Evolutionary conservation across 2,888 invertebrate genomes (phyloP), one percentile per base, ranked within the genome.

Genomic region (Sesia bembeciformis): DNA sequence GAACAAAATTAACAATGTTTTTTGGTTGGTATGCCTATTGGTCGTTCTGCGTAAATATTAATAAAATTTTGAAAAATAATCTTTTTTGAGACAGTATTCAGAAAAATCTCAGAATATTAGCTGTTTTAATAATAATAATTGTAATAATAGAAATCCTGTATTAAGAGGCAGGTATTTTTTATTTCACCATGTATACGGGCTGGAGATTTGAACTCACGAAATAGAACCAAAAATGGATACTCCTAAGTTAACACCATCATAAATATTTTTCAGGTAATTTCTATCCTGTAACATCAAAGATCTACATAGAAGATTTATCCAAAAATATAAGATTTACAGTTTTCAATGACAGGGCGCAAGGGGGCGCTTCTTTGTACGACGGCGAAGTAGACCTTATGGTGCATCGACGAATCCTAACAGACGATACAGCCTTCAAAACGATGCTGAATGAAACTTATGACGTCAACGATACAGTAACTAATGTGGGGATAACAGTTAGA

Each of bases 251-350:
- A 23, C 23, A 23, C 23, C 2, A 2, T 23, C 23, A 23, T 41
- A 2, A 41, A 41, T 41, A 8, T 40, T 52, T 60, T 57, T 4
- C 68, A 56, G 95, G 81, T 39, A 99, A 99, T 78, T 96, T 96
- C 74, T 98, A 97, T 74, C 99, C 99, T 0, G 91, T 99, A 0
- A 97, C 96, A 39, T 93, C 95, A 0, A 93, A 94, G 71, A 95
- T 98, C 43, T 90, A 91, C 49, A 82, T 96, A 3, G 90, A 92
- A 65, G 94, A 95, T 63, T 51, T 62, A 0, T 49, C 56, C 0
- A 72, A 64, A 7, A 84, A 87, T 41, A 56, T 90, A 0, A 84
- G 91, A 40, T 66, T 95, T 1, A 90, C 92, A 0, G 81, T 94
- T 0, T 79, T 97, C 38, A 94, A 91, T 4, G 97, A 97, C 75